Percentiles rank a stretch among this genome's conserved stretches.
phyloP scores from a whole-genome alignment of 2,797 vertebrate species.

The Chromobotia macracanthus region DNA sequence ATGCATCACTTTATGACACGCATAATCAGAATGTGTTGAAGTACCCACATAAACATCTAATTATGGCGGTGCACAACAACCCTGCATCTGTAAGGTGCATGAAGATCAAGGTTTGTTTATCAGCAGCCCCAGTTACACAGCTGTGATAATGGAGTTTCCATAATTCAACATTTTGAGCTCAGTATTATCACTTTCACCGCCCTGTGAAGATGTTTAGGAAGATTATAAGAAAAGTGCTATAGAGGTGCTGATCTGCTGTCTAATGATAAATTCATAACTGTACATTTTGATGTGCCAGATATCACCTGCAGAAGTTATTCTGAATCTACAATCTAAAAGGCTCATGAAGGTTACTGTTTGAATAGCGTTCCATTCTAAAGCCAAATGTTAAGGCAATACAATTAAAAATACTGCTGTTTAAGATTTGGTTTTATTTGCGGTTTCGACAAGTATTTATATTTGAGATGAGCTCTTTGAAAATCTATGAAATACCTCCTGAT shows the following conservation, averaged over 20 bases:
- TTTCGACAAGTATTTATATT: not conserved
- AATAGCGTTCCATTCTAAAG: not conserved
- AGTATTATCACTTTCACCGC: not conserved
- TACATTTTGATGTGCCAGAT: not conserved
- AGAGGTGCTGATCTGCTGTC: not conserved
- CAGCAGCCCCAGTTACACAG: constrained; percentile 24
- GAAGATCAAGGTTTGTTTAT: constrained; percentile 44
- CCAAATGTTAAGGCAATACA: not conserved
- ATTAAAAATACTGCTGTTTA: not conserved
- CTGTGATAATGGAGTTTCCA: constrained; percentile 7
- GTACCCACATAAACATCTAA: constrained; percentile 31
- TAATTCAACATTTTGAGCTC: not conserved
- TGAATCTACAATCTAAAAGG: not conserved
- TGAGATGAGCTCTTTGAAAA: not conserved
- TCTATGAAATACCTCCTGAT: not conserved
- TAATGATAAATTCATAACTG: not conserved
- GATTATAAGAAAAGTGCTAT: not conserved
- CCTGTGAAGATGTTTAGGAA: not conserved
- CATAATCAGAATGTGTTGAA: constrained; percentile 38
- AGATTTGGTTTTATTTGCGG: not conserved
- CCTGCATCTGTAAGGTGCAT: constrained; percentile 5
- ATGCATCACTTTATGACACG: constrained; percentile 21
- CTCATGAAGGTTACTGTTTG: not conserved
- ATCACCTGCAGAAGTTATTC: not conserved
- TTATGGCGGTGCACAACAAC: constrained; percentile 4